Evolutionary conservation across 2,888 invertebrate species (phyloP).

Genomic region (Hipparchia sbordonii): DNA sequence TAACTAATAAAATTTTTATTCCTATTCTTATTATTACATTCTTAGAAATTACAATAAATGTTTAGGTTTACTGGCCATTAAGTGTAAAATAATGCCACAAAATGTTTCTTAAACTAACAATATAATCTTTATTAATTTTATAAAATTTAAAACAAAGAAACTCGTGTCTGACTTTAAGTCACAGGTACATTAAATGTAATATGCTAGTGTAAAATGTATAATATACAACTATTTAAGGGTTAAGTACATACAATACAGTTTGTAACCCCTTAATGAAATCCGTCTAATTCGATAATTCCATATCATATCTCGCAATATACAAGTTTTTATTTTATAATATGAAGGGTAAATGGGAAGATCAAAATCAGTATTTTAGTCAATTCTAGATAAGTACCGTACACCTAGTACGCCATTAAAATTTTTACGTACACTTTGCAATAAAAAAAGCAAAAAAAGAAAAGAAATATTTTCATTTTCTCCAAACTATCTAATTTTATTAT

Average conservation of each 20-base stretch:
- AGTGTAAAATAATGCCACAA: slow-evolving; percentile 42
- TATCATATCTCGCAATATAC: no score
- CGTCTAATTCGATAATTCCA: neutral
- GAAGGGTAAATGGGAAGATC: no score
- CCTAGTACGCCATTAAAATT: no score
- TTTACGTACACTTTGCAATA: no score
- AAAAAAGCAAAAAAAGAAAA: no score
- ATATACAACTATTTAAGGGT: neutral
- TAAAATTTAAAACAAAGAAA: slow-evolving; percentile 5
- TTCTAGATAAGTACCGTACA: no score
- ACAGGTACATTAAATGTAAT: slow-evolving; percentile 17
- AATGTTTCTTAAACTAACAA: slow-evolving; percentile 12
- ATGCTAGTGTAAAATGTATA: neutral
- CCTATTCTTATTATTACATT: neutral
- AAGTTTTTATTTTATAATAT: no score
- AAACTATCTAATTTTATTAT: no score
- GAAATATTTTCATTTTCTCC: no score
- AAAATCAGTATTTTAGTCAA: no score
- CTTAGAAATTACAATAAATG: slow-evolving; percentile 36
- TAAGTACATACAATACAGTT: neutral
- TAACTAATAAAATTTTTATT: neutral
- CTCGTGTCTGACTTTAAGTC: slow-evolving; percentile 19
- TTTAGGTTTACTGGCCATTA: slow-evolving; percentile 46
- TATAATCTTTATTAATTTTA: neutral
- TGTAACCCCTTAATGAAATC: neutral